Base-by-base conservation (phyloP, 2,888 invertebrate genomes). In the Spisula subtruncata region DNA sequence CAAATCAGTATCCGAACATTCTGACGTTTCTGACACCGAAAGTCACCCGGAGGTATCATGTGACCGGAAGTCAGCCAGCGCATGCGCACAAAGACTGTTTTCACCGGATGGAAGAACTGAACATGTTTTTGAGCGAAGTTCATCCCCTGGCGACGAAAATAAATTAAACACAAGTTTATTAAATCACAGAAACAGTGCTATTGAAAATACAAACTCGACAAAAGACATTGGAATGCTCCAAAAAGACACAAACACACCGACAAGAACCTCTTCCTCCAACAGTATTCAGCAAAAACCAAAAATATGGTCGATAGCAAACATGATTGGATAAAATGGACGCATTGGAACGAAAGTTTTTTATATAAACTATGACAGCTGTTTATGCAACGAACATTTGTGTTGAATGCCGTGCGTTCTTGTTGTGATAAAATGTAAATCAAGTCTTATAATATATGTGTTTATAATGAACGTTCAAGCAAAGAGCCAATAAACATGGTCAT, bases 251-350 rank as follows among this genome's bases (percentile, higher is more conserved):
- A 81, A 32, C 20, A 51, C 25, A 71, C n/a, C 32, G 32, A 25
- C 60, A 51, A 46, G 46, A 1, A 32, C 75, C 32, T 32, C 75
- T 75, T 35, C 29, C 75, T 18, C 56, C 6, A 51, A 41, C 25
- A 25, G 20, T n/a, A 41, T 79, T 35, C 90, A 92, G 48, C 90
- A 90, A 32, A 95, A 94, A 89, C 94, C 95, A 87, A 95, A 94
- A 89, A 95, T 95, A 85, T 95, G 95, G 95, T 95, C 95, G 16
- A 94, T 95, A 41, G 94, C 93, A 56, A 93, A 94, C 83, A 93
- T 93, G 66, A 84, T 93, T 20, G 75, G 85, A 81, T 91, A 71
- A 86, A 71, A 32, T 35, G 16, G 75, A 75, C 8, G 14, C 18
- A 18, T 75, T 32, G 5, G 18, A 35, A 75, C 14, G 1, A 71